Percentiles rank a stretch among this genome's conserved stretches.
These are phyloP conservation scores for Leucosticte australis DNA, from an alignment of 2,113 vertebrate genomes.

Conservation along the genomic window DNA sequence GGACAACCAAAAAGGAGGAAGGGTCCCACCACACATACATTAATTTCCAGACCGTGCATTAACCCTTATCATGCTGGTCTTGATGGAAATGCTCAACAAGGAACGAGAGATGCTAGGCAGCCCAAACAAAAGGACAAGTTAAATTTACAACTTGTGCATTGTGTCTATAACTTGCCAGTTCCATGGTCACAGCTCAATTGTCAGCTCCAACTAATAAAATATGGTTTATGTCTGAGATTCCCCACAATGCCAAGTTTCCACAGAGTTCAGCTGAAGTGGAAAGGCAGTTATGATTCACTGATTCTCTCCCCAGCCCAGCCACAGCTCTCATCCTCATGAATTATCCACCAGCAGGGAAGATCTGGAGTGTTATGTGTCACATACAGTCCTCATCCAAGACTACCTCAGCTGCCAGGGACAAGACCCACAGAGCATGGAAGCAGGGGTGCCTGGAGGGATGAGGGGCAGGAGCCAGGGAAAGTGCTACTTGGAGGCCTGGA, in stretches of 20 bases:
- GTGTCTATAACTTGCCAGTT: not conserved
- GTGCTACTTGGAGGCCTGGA: not conserved
- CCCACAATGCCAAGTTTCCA: constrained; percentile 14
- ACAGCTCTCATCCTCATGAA: not conserved
- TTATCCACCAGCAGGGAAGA: constrained; percentile 3
- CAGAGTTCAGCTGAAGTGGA: constrained; percentile 7
- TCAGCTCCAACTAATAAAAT: constrained; percentile 31
- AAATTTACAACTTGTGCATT: not conserved
- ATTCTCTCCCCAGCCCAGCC: not conserved
- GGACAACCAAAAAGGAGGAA: constrained; percentile 7
- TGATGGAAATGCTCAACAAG: not conserved
- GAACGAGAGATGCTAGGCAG: not conserved
- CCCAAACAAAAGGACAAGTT: not conserved
- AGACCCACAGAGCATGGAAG: not conserved
- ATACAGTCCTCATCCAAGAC: not conserved
- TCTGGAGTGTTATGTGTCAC: not conserved
- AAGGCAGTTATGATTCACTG: not conserved
- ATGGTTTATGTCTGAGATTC: not conserved
- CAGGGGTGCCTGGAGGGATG: not conserved
- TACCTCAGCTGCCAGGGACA: not conserved
- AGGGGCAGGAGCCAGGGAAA: not conserved
- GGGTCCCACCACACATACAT: not conserved
- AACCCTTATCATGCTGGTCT: constrained; percentile 15
- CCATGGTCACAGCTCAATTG: not conserved
- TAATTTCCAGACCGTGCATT: not conserved